phyloP scores from a whole-genome alignment of 2,113 vertebrate genomes.

The Paradisaea rubra region DNA sequence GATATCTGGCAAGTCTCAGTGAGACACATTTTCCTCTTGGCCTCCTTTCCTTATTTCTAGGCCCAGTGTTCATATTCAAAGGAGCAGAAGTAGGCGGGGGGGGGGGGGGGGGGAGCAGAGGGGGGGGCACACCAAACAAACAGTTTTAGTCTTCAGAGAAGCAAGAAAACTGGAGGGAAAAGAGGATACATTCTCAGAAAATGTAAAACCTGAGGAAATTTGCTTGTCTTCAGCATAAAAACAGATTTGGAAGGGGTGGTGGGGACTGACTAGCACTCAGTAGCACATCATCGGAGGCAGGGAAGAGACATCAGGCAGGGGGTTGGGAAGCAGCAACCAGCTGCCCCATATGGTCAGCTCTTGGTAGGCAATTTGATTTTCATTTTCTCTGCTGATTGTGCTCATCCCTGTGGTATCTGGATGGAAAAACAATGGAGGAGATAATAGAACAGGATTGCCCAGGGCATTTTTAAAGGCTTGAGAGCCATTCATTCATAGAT shows the following conservation, averaged over 20 bases:
- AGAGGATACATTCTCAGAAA: neutral
- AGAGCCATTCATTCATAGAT: constrained; percentile 54
- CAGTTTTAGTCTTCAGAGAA: neutral
- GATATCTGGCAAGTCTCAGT: constrained; percentile 31
- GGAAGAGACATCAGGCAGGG: constrained; percentile 40
- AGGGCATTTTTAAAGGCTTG: constrained; percentile 41
- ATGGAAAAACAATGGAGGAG: constrained; percentile 57
- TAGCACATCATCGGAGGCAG: neutral
- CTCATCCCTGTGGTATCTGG: constrained; percentile 59
- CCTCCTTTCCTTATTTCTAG: constrained; percentile 26
- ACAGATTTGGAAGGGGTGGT: neutral
- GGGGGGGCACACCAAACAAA: neutral
- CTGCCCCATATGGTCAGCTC: constrained; percentile 63
- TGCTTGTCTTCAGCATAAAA: neutral
- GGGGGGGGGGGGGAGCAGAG: neutral
- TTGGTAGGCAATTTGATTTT: constrained; percentile 63
- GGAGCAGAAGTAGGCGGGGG: neutral
- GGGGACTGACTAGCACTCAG: neutral
- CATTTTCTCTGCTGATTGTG: constrained; percentile 62
- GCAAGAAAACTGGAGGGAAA: neutral
- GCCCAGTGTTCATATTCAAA: neutral
- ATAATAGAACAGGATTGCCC: constrained; percentile 50
- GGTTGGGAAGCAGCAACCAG: constrained; percentile 47
- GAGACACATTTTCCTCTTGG: constrained; percentile 41
- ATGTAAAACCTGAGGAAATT: neutral